Evolutionary conservation across 1,140 invertebrate species (phyloP).

Genomic region (Caenorhabditis brenneri): DNA sequence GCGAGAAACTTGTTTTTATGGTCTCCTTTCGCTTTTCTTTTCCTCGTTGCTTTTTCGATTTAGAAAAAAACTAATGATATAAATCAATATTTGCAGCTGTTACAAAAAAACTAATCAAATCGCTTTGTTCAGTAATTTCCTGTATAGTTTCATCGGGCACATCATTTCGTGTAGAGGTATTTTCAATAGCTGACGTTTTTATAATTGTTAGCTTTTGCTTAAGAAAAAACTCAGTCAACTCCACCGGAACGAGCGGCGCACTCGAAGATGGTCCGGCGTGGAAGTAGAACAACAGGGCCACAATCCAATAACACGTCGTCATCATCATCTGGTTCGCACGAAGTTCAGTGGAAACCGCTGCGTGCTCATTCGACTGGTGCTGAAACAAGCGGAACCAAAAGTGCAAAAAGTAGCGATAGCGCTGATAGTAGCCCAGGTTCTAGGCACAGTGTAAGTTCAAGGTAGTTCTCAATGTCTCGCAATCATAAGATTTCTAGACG

Average conservation of each 20-base stretch:
- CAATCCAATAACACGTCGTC: background rate
- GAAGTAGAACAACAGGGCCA: background rate
- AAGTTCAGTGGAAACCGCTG: background rate
- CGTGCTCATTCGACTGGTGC: background rate
- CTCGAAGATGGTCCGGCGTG: conserved; percentile 35
- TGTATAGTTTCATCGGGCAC: background rate
- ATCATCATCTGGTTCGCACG: background rate
- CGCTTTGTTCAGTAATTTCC: background rate
- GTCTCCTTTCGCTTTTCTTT: no score
- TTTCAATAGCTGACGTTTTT: background rate
- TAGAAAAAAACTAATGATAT: background rate
- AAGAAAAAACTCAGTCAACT: background rate
- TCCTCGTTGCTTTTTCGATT: background rate
- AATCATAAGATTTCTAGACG: background rate
- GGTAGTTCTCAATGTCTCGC: background rate
- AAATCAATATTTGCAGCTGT: no score
- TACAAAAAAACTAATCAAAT: background rate
- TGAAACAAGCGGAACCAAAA: background rate
- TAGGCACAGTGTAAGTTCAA: background rate
- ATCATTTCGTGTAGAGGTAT: background rate
- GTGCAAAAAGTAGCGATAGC: background rate
- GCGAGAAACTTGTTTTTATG: background rate
- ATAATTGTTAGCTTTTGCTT: no score
- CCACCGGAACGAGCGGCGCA: conserved; percentile 10
- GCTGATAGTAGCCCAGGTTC: background rate